Conservation (phyloP, 1,140 invertebrate genomes). For the Aleiodes sp. region DNA sequence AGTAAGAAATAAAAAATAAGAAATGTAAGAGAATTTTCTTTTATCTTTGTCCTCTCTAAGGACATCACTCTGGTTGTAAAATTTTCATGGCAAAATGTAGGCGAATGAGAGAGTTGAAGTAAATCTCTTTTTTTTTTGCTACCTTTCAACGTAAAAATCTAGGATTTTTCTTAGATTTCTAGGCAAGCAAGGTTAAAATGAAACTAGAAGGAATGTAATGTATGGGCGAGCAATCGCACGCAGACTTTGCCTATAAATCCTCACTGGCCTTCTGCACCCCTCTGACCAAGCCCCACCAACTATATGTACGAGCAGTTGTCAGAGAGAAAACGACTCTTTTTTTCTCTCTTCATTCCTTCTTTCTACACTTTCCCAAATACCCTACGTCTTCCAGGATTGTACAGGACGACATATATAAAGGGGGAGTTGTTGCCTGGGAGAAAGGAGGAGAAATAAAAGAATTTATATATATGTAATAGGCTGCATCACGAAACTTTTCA, state of each 20-base stretch:
- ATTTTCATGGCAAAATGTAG: too few relatives aligned
- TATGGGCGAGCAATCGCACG: constrained; percentile 49
- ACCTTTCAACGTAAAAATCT: background rate
- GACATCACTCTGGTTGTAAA: too few relatives aligned
- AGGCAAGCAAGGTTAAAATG: too few relatives aligned
- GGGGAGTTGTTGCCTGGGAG: background rate
- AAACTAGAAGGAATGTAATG: constrained; percentile 32
- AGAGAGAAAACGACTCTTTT: too few relatives aligned
- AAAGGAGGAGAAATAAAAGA: constrained; percentile 25
- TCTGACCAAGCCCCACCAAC: constrained; percentile 23
- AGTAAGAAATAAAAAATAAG: background rate
- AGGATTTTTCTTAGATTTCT: too few relatives aligned
- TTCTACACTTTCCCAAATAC: constrained; percentile 11
- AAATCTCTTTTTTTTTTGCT: too few relatives aligned
- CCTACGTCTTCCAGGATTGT: background rate
- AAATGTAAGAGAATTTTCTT: background rate
- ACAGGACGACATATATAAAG: background rate
- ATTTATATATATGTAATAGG: constrained; percentile 19
- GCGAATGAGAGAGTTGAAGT: too few relatives aligned
- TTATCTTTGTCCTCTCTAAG: constrained; percentile 17
- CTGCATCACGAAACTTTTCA: background rate
- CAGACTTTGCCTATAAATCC: constrained; percentile 52
- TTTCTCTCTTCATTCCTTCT: constrained; percentile 17
- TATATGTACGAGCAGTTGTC: too few relatives aligned
- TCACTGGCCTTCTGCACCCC: constrained; percentile 16